Conservation (phyloP, 2,113 vertebrate genomes). For the Nothobranchius kuhntae region DNA sequence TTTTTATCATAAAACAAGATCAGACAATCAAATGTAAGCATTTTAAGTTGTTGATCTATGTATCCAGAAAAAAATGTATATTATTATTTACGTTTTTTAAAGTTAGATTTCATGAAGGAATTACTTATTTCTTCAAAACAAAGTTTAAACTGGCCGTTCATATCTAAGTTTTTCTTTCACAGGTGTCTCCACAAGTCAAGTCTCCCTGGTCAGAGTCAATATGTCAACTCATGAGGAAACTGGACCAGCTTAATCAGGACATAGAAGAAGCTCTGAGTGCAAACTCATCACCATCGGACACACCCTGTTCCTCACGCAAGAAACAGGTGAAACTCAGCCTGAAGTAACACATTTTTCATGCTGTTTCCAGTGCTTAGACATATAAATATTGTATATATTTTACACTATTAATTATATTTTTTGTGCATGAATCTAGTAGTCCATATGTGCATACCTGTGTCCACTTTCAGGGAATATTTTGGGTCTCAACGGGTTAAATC, state of each 20-base stretch:
- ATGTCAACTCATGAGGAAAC: slow-evolving; percentile 85
- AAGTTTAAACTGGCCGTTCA: background rate
- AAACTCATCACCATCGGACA: slow-evolving; percentile 79
- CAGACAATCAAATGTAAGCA: too few species aligned
- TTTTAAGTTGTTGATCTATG: too few species aligned
- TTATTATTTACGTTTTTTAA: too few species aligned
- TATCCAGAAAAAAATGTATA: too few species aligned
- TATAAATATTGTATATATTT: background rate
- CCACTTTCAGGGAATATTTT: background rate
- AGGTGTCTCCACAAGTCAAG: slow-evolving; percentile 64
- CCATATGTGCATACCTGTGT: background rate
- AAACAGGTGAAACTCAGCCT: slow-evolving; percentile 70
- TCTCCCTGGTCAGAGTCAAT: slow-evolving; percentile 85
- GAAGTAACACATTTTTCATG: background rate
- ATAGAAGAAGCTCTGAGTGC: slow-evolving; percentile 87
- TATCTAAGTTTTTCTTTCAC: slow-evolving; percentile 14
- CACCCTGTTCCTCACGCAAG: slow-evolving; percentile 75
- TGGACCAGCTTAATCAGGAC: slow-evolving; percentile 86
- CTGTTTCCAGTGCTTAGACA: background rate
- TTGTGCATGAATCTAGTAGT: too few species aligned
- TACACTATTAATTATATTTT: background rate
- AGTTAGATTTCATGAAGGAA: too few species aligned
- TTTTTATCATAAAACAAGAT: too few species aligned
- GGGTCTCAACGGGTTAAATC: slow-evolving; percentile 1
- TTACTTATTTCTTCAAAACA: too few species aligned